phyloP scores from a whole-genome alignment of 2,113 vertebrate genomes.

The Empidonax traillii region DNA sequence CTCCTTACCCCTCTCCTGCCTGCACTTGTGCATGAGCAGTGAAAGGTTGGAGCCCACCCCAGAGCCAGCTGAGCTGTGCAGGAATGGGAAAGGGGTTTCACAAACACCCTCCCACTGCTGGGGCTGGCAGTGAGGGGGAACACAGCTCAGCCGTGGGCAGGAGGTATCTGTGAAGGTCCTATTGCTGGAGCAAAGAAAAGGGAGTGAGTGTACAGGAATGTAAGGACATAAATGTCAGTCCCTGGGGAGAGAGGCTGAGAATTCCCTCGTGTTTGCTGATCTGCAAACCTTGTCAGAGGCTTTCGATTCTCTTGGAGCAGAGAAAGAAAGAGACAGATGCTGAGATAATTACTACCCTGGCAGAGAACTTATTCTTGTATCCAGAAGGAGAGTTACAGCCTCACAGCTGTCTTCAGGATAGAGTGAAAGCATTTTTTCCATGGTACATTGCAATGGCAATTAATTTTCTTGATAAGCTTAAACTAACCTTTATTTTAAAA shows the following conservation, averaged over 20 bases:
- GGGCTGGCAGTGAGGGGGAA: not conserved
- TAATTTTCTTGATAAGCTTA: slow-evolving; percentile 69
- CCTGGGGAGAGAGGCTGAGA: not conserved
- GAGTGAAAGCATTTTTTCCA: slow-evolving; percentile 50
- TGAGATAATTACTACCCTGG: slow-evolving; percentile 53
- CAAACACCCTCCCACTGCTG: not conserved
- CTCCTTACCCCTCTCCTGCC: not conserved
- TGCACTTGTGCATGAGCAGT: accelerated
- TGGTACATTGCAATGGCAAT: slow-evolving; percentile 63
- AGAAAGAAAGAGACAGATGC: slow-evolving; percentile 57
- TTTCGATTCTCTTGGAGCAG: not conserved
- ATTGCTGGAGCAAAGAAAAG: not conserved
- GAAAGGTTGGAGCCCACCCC: not conserved
- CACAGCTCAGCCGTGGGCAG: accelerated
- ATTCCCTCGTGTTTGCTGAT: slow-evolving; percentile 5
- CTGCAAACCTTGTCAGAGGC: slow-evolving; percentile 31
- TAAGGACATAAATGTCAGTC: not conserved
- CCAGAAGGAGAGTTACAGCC: slow-evolving; percentile 52
- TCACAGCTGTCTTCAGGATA: slow-evolving; percentile 50
- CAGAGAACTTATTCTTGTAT: slow-evolving; percentile 51
- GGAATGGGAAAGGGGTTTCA: accelerated
- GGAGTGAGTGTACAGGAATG: not conserved
- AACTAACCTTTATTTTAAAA: slow-evolving; percentile 65
- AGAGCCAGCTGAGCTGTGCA: not conserved
- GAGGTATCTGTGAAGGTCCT: not conserved